Evolutionary conservation across 2,888 invertebrate genomes (phyloP), one percentile per base, ranked within the genome.

Genomic region (Prenolepis imparis): DNA sequence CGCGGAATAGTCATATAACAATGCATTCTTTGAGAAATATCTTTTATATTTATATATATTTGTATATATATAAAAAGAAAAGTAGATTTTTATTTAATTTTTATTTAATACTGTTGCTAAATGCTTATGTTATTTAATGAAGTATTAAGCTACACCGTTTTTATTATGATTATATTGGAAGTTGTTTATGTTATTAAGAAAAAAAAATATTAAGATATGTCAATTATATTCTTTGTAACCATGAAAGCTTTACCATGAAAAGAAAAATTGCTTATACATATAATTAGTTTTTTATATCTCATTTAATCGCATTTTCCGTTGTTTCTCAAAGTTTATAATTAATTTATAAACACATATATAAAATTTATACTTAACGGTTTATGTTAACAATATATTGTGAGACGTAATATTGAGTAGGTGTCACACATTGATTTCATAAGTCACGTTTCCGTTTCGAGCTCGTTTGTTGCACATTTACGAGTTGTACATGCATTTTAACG

Each of bases 361-460:
- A 1, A 36, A 11, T 57, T 57, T 21, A 21, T 21, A 21, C 18
- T 28, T 28, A 59, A n/a, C n/a, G 8, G 28, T 59, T 18, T 28
- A 28, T 15, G 28, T 59, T 3, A 52, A 52, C 36, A 64, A 52
- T 18, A 24, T 28, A 21, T 41, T n/a, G 55, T n/a, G 39, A 18
- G 4, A 52, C 21, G 21, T 28, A 41, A 75, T 15, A 39, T 55
- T 12, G 55, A 55, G 52, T 55, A 39, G 3, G 28, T 3, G 52
- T 18, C 21, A 52, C 36, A 52, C 57, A 57, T 77, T 63, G 48
- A 63, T 63, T 75, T 75, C 32, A 63, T 32, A 8, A 77, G 55
- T 77, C 55, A 55, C 66, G 55, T 77, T 77, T 77, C 66, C 55
- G 55, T 41, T 52, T 15, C 12, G 52, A 36, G 24, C 2, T n/a